Conservation (phyloP, 2,797 vertebrate species). For the Gobio occitaniae region DNA sequence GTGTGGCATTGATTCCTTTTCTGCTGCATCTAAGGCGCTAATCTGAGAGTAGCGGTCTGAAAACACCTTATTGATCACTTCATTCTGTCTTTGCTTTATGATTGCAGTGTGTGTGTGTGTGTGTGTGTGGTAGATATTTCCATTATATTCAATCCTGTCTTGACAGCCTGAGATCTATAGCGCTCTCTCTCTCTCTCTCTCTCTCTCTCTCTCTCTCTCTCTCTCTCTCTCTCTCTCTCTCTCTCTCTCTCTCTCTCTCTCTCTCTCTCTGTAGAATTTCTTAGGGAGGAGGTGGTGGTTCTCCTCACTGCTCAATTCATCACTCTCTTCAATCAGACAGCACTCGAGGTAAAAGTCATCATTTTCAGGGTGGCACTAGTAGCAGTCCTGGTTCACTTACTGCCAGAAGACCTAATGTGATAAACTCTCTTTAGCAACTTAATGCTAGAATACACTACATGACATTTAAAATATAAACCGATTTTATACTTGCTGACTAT, state of each 20-base stretch:
- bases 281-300: conserved; percentile 86
- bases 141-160: conserved; percentile 38
- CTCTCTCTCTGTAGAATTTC: conserved; percentile 74
- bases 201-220: conserved; percentile 37
- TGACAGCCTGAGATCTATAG: conserved; percentile 10
- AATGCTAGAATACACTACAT: neutral
- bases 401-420: neutral
- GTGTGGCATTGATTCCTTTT: conserved; percentile 47
- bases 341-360: conserved; percentile 81
- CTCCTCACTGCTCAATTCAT: conserved; percentile 88
- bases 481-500: neutral
- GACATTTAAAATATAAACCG: neutral
- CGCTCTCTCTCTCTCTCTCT: conserved; percentile 34
- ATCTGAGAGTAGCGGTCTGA: conserved; percentile 41
- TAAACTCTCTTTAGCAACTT: neutral
- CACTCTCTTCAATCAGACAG: conserved; percentile 89
- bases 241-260: neutral
- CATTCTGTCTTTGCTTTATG: conserved; percentile 27
- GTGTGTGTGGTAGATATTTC: conserved; percentile 49
- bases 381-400: neutral
- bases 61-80: conserved; percentile 44
- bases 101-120: conserved; percentile 50
- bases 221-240: conserved; percentile 36
- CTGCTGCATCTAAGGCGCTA: conserved; percentile 40
- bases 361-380: neutral